Evolutionary conservation across 35 echinoderm and acorn worm species (phyloP).

Genomic region (Anneissia japonica): DNA sequence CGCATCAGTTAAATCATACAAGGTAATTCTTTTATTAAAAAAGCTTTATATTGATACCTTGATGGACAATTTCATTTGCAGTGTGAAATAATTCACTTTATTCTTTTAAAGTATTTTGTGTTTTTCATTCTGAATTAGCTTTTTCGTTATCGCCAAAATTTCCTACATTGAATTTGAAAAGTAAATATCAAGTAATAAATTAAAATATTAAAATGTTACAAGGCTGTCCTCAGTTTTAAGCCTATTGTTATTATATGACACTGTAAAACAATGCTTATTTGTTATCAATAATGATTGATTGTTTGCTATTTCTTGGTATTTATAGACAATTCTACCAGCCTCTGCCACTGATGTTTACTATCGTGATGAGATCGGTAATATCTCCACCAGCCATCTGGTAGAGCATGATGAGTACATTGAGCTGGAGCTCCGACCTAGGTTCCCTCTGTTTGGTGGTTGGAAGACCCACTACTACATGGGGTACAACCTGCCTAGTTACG

Average conservation of each 20-base stretch:
- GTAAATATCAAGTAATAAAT: too few species aligned
- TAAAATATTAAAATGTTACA: background rate
- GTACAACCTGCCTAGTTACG: conserved; percentile 94
- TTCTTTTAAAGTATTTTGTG: too few species aligned
- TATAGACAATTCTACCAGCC: conserved; percentile 87
- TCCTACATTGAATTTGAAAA: too few species aligned
- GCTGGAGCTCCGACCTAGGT: conserved; percentile 77
- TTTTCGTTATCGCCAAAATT: too few species aligned
- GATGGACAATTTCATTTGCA: too few species aligned
- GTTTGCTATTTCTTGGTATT: background rate
- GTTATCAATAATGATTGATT: background rate
- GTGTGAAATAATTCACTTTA: too few species aligned
- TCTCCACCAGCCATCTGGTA: conserved; percentile 86
- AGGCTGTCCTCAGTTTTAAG: background rate
- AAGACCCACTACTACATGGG: conserved; percentile 97
- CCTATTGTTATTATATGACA: background rate
- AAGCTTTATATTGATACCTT: background rate
- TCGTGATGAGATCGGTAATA: conserved; percentile 98
- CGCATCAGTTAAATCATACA: conserved; percentile 91
- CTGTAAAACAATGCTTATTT: too few species aligned
- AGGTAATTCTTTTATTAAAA: conserved; percentile 23
- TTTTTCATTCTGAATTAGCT: too few species aligned
- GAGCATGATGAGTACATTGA: conserved; percentile 95
- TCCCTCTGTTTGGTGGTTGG: conserved; percentile 97
- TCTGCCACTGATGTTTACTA: conserved; percentile 92